Evolutionary conservation across 2,113 vertebrate species (phyloP), one percentile per base, ranked within the genome.

Genomic region (Chitala chitala): DNA sequence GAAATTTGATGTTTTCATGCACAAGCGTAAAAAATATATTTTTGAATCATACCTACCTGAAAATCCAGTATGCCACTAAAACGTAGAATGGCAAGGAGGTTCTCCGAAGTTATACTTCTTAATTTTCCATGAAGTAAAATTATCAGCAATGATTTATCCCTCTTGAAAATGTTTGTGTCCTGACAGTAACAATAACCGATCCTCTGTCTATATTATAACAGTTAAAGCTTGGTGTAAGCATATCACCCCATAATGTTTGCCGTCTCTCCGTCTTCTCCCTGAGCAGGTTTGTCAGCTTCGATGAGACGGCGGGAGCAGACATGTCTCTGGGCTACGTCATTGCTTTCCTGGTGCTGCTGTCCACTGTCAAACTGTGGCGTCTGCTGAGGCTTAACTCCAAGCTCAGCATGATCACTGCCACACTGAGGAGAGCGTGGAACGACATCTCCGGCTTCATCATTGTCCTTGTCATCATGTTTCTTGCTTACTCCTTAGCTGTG

Each of bases 281-380:
- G 1, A 76, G 63, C 81, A 98, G 96, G 82, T 93, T 83, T 36
- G 81, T 89, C 65, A 95, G 90, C 85, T 98, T 98, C 85, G 89
- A 93, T 50, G 93, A 97, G 84, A 96, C 95, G 0, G 96, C 94
- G 0, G 87, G 84, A 46, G 91, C 93, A 0, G 94, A 98, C 20
- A 89, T 92, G 22, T 89, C 89, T 71, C 90, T 99, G 68, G 96
- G 96, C 61, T 97, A 98, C 86, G 86, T 97, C 78, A 92, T 97
- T 58, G 96, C 95, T 1, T 95, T 98, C 86, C 84, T 99, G 75
- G 95, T 98, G 65, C 89, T 98, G 59, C 87, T 98, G 78, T 92
- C 95, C 76, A 98, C 94, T 1, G 83, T 96, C 79, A 99, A 98
- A 81, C 85, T 98, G 77, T 98, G 96, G 95, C 95, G 96, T 77